Percentiles rank a stretch among this genome's conserved stretches.
Evolutionary conservation across 2,113 vertebrate species (phyloP).

Genomic region (Heteronetta atricapilla): DNA sequence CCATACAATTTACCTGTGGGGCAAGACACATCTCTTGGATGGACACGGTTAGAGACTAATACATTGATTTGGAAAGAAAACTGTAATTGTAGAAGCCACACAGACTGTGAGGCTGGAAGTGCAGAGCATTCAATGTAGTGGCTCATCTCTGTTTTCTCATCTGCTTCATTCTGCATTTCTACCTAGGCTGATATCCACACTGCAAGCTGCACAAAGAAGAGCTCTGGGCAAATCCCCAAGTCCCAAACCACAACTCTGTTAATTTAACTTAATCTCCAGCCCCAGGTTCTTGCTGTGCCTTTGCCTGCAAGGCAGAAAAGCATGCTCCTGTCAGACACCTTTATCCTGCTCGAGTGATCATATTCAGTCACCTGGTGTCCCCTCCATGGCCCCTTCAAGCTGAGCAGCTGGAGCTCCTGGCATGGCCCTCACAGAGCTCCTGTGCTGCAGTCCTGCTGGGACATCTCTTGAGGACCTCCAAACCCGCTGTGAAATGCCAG

Average conservation of each 20-base stretch:
- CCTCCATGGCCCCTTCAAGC: background rate
- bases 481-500: background rate
- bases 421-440: background rate
- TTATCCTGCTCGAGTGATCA: background rate
- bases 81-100: background rate
- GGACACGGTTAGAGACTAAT: background rate
- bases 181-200: background rate
- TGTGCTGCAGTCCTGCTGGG: background rate
- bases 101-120: background rate
- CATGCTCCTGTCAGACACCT: background rate
- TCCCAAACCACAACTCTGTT: background rate
- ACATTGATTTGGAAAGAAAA: background rate
- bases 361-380: fast-evolving
- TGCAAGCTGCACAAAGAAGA: background rate
- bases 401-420: background rate
- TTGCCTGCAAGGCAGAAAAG: background rate
- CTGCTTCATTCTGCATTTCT: background rate
- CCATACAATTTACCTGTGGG: background rate
- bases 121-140: background rate
- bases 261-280: background rate
- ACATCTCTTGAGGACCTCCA: background rate
- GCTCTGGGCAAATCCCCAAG: background rate
- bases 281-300: background rate
- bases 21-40: background rate
- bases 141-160: background rate